Conservation (phyloP, 2,113 vertebrate genomes). For the Panthera tigris region DNA sequence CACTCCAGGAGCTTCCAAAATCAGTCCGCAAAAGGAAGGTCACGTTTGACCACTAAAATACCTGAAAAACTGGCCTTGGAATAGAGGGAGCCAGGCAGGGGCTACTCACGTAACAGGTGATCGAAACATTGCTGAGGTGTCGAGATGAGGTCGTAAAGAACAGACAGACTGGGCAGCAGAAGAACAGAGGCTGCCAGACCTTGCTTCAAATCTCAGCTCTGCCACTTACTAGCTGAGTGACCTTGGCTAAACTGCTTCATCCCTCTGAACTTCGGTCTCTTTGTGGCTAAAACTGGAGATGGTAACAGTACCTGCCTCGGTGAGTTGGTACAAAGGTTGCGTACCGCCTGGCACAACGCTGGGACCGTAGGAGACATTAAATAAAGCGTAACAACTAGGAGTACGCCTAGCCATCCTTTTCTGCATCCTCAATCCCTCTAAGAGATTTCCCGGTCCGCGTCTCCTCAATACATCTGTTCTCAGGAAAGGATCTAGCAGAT, state of each 20-base stretch:
- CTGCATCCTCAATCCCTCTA: not conserved
- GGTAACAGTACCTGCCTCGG: not conserved
- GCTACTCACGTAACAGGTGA: not conserved
- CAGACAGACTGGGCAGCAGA: not conserved
- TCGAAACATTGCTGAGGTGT: not conserved
- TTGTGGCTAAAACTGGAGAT: not conserved
- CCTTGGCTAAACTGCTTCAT: not conserved
- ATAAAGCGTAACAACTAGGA: not conserved
- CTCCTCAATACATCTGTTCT: not conserved
- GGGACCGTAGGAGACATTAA: not conserved
- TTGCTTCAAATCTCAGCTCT: not conserved
- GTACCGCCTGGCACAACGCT: not conserved
- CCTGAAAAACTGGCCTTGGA: not conserved
- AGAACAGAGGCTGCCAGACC: not conserved
- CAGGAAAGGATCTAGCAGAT: not conserved
- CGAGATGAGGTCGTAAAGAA: not conserved
- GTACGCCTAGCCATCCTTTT: not conserved
- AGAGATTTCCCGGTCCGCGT: not conserved
- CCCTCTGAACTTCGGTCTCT: not conserved
- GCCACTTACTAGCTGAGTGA: not conserved
- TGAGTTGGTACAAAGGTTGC: not conserved
- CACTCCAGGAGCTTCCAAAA: slow-evolving; percentile 10
- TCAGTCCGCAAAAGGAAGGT: not conserved
- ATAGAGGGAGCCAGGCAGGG: not conserved
- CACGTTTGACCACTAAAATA: not conserved